Evolutionary conservation across 2,113 vertebrate genomes (phyloP).

Genomic region (Megalops atlanticus): DNA sequence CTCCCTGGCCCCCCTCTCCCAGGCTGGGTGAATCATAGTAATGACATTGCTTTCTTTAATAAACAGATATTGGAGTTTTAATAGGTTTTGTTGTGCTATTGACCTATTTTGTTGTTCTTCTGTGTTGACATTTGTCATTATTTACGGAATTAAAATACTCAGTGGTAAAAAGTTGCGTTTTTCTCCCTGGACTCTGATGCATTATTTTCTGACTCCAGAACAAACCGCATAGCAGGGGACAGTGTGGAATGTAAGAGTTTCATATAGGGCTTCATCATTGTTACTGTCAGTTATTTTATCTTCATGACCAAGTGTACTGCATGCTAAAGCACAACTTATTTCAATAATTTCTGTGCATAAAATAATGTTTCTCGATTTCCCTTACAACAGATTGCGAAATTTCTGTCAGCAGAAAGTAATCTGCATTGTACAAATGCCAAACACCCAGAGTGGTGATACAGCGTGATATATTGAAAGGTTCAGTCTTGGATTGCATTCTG

Average conservation of each 20-base stretch:
- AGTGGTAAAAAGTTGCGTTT: not conserved
- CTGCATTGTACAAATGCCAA: too few species aligned
- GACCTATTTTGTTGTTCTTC: conserved; percentile 17
- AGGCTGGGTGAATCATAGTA: conserved; percentile 15
- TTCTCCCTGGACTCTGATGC: not conserved
- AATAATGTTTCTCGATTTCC: not conserved
- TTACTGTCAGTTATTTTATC: not conserved
- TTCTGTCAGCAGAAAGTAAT: too few species aligned
- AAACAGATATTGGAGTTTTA: conserved; percentile 23
- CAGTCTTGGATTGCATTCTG: not conserved
- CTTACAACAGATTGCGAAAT: not conserved
- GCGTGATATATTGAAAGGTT: not conserved
- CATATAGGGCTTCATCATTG: not conserved
- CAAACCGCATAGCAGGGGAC: not conserved
- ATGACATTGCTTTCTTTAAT: conserved; percentile 18
- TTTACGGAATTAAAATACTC: conserved; percentile 18
- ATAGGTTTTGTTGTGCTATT: conserved; percentile 19
- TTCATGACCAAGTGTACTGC: not conserved
- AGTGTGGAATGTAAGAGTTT: not conserved
- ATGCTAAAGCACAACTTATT: not conserved
- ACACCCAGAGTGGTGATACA: not conserved
- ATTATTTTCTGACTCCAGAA: not conserved
- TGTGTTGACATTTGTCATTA: conserved; percentile 17
- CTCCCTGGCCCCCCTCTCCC: not conserved
- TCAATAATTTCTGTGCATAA: not conserved